phyloP scores from a whole-genome alignment of 2,113 vertebrate species.

The Mormyrus iriodes region DNA sequence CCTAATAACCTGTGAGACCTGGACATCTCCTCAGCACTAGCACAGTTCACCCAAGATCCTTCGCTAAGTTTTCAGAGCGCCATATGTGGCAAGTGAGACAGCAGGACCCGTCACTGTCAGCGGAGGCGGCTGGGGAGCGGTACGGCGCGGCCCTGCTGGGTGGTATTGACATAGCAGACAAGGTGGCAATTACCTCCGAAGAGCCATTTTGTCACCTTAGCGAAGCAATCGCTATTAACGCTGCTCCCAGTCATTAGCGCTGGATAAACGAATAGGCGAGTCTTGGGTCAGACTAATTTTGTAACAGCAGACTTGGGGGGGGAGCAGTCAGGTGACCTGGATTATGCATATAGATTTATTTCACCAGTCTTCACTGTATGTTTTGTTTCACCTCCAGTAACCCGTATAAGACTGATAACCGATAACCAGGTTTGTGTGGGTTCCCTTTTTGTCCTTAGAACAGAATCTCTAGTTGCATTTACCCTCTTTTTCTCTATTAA shows the following conservation, averaged over 20 bases:
- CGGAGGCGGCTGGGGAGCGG: neutral
- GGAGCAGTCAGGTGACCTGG: neutral
- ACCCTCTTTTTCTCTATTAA: neutral
- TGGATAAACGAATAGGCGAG: neutral
- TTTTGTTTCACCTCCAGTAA: neutral
- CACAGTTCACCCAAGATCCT: neutral
- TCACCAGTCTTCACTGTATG: neutral
- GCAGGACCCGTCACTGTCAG: neutral
- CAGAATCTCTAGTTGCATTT: neutral
- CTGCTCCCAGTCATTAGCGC: neutral
- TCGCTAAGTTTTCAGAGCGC: neutral
- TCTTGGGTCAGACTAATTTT: neutral
- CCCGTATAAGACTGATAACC: neutral
- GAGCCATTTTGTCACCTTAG: neutral
- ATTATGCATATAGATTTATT: neutral
- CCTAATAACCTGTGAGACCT: neutral
- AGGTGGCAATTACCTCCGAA: neutral
- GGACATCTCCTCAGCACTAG: neutral
- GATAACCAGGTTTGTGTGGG: neutral
- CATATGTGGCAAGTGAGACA: neutral
- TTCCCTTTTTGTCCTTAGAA: neutral
- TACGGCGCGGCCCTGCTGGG: neutral
- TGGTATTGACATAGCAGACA: neutral
- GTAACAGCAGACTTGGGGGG: neutral
- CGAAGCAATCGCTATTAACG: neutral